Evolutionary conservation across 2,113 vertebrate species (phyloP), one percentile per base, ranked within the genome.

Genomic region (Chrysochloris asiatica): DNA sequence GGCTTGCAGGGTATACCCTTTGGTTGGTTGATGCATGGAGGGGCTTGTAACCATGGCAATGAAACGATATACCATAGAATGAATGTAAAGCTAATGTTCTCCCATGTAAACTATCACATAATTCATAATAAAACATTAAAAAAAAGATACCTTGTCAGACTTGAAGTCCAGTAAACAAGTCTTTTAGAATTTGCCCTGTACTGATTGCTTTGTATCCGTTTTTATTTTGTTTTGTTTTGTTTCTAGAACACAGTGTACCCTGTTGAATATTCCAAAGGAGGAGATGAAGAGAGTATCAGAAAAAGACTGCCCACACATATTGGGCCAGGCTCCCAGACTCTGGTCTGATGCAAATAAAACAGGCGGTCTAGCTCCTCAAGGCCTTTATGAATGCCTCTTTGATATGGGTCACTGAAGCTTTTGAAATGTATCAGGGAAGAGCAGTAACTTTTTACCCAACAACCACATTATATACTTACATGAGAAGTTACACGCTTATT

Each of bases 381-480:
- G 67, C n/a, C 54, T 47, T 71, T 41, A 36, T 95, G 83, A 95
- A 94, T 90, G 52, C 59, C 21, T 88, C 94, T 94, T 94, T 96
- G 92, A 91, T 84, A 28, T 19, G 36, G 43, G n/a, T 41, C 43
- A 83, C 83, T 77, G 67, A 93, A 92, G 63, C 56, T 45, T 88
- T 80, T 88, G 89, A 81, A 85, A 90, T 22, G 19, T 78, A 47
- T 91, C 48, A 95, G 89, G n/a, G 90, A 67, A 92, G 81, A 92
- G 79, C 26, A 54, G 79, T 87, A 45, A 81, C 12, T 28, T 92
- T 87, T 84, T 59, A 65, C 41, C 48, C 81, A 84, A 56, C 21
- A 84, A 54, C 43, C 52, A 41, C 36, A 16, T 92, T 91, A 63
- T 67, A 50, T 9, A 30, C 84, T n/a, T 71, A 36, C 28, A 43